Evolutionary conservation across 2,113 vertebrate species (phyloP).

Genomic region (Pleuronectes platessa): DNA sequence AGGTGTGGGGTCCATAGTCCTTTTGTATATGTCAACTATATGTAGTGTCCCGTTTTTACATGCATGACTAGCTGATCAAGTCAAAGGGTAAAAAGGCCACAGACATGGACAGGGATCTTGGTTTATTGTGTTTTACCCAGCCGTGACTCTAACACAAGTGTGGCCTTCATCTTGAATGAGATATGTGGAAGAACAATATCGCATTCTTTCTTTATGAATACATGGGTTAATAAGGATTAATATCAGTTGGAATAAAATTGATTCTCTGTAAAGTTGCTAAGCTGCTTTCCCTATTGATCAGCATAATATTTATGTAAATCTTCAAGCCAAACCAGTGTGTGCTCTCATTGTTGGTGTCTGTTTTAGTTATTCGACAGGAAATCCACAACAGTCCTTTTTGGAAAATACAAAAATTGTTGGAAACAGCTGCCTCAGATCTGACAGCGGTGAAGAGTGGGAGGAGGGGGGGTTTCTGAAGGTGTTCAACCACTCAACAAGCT

Average conservation of each 20-base stretch:
- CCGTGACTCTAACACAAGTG: no score
- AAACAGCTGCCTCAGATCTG: not conserved
- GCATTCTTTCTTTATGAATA: no score
- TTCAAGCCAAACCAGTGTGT: not conserved
- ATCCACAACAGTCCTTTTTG: not conserved
- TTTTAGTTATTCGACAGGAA: not conserved
- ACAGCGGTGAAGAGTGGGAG: not conserved
- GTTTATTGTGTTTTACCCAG: no score
- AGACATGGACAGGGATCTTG: no score
- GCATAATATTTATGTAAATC: not conserved
- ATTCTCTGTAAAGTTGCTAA: not conserved
- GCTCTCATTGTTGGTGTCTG: not conserved
- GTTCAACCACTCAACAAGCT: not conserved
- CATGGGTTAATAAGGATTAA: not conserved
- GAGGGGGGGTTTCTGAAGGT: not conserved
- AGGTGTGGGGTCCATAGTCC: no score
- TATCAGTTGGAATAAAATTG: not conserved
- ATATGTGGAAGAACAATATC: no score
- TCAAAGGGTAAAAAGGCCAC: no score
- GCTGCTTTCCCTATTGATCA: no score
- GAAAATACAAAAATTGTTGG: not conserved
- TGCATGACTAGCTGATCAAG: no score
- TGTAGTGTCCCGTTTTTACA: no score
- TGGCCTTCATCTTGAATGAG: no score
- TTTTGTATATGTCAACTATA: no score